A percentile compares a stretch with the other conserved stretches of the same genome.
Evolutionary conservation across 2,797 vertebrate genomes (phyloP).

Genomic region (Sebastolobus altivelis): DNA sequence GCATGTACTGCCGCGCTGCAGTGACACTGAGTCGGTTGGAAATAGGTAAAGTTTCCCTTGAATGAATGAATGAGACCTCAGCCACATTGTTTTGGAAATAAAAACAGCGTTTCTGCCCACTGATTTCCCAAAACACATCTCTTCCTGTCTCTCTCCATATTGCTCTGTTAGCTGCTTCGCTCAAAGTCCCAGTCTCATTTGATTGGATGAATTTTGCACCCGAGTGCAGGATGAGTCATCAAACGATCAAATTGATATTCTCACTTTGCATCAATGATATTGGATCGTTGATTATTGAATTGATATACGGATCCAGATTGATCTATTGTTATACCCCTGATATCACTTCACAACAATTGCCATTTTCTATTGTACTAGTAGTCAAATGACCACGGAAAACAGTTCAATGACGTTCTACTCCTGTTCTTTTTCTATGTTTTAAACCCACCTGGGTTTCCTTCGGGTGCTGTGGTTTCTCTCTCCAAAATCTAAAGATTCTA

Average conservation of each 20-base stretch:
- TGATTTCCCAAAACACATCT: neutral
- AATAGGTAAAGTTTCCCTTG: neutral
- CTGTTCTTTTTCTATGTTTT: too few relatives aligned
- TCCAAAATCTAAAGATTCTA: neutral
- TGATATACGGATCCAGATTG: too few relatives aligned
- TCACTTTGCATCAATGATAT: too few relatives aligned
- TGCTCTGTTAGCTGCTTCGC: neutral
- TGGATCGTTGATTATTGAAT: too few relatives aligned
- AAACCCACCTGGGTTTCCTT: neutral
- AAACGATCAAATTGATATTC: too few relatives aligned
- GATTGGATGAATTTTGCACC: neutral
- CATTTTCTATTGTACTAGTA: too few relatives aligned
- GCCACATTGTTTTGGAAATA: neutral
- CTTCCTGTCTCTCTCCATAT: neutral
- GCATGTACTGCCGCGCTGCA: neutral
- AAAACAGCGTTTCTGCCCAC: neutral
- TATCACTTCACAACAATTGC: too few relatives aligned
- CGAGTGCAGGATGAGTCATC: too few relatives aligned
- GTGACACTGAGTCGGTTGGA: neutral
- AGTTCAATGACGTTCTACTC: too few relatives aligned
- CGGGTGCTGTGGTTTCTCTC: neutral
- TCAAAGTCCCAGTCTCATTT: neutral
- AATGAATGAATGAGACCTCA: neutral
- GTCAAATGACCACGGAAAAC: too few relatives aligned
- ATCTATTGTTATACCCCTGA: too few relatives aligned